Evolutionary conservation across 2,888 invertebrate genomes (phyloP).

Genomic region (Lagria hirta): DNA sequence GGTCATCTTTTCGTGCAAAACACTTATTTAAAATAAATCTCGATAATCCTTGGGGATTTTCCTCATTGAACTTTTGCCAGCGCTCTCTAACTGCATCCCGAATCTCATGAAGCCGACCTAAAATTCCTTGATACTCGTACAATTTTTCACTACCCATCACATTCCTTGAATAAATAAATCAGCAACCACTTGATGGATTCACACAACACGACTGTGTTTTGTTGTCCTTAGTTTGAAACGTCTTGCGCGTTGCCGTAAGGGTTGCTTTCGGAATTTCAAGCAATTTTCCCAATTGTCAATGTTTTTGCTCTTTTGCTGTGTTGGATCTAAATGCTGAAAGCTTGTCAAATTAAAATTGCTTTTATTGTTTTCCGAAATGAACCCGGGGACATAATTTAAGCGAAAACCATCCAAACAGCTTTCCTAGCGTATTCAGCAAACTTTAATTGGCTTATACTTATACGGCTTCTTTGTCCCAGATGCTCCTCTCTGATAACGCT

Average conservation of each 20-base stretch:
- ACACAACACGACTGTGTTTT: conserved; percentile 22
- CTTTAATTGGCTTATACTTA: conserved; percentile 42
- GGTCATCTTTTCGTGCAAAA: conserved; percentile 27
- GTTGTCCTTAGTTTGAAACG: conserved; percentile 10
- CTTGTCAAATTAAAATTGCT: conserved; percentile 8
- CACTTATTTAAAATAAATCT: conserved; percentile 55
- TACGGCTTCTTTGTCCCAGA: conserved; percentile 36
- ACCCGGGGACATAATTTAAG: conserved; percentile 15
- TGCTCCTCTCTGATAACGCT: conserved; percentile 27
- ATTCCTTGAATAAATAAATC: conserved; percentile 4
- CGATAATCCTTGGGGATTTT: conserved; percentile 59
- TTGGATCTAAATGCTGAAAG: conserved; percentile 5
- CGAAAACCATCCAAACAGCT: conserved; percentile 18
- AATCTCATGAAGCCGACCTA: conserved; percentile 69
- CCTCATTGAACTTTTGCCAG: conserved; percentile 64
- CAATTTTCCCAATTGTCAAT: background rate
- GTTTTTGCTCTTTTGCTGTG: background rate
- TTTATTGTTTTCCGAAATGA: conserved; percentile 19
- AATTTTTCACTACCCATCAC: conserved; percentile 72
- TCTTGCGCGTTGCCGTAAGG: conserved; percentile 19
- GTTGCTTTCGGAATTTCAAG: too few relatives aligned
- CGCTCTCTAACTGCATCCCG: conserved; percentile 67
- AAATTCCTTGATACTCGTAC: conserved; percentile 73
- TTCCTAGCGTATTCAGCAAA: conserved; percentile 27
- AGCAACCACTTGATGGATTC: conserved; percentile 17